phyloP scores from a whole-genome alignment of 2,113 vertebrate genomes.

The Neotoma lepida region DNA sequence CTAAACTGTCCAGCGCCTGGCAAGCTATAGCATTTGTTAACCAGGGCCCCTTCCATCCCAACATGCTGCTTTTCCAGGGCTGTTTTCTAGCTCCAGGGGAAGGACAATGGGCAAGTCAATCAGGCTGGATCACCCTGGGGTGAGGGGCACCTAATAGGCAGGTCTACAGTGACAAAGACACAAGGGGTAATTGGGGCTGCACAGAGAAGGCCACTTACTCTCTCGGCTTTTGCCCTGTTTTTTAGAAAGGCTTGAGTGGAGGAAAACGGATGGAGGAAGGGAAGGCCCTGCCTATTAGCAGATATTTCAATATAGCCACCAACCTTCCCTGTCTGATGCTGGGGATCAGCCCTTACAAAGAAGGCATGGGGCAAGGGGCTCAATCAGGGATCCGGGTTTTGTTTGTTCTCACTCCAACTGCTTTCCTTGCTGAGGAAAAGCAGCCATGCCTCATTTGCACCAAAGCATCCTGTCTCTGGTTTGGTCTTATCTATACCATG shows the following conservation, averaged over 20 bases:
- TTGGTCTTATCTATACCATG: neutral
- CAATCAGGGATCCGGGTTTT: neutral
- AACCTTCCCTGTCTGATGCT: slow-evolving; percentile 3
- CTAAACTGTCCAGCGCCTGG: slow-evolving; percentile 35
- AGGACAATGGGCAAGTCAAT: slow-evolving; percentile 73
- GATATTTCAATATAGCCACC: slow-evolving; percentile 61
- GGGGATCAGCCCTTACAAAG: slow-evolving; percentile 56
- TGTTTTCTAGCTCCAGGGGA: slow-evolving; percentile 42
- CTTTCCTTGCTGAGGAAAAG: neutral
- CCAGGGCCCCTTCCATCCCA: slow-evolving; percentile 31
- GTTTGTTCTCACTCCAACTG: neutral
- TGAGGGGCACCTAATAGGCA: slow-evolving; percentile 54
- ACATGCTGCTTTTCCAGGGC: slow-evolving; percentile 58
- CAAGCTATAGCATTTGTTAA: slow-evolving; percentile 58
- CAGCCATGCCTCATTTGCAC: neutral
- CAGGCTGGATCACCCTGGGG: slow-evolving; percentile 36
- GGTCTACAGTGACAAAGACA: neutral
- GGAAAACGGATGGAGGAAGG: neutral
- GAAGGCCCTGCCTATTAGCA: slow-evolving; percentile 60
- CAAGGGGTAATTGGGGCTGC: neutral
- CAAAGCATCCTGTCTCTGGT: neutral
- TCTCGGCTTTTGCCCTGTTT: slow-evolving; percentile 67
- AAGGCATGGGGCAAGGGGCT: neutral
- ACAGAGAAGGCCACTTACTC: slow-evolving; percentile 64
- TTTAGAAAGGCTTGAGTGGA: slow-evolving; percentile 58